Evolutionary conservation across 1,140 invertebrate genomes (phyloP).

Genomic region (Hypothenemus hampei): DNA sequence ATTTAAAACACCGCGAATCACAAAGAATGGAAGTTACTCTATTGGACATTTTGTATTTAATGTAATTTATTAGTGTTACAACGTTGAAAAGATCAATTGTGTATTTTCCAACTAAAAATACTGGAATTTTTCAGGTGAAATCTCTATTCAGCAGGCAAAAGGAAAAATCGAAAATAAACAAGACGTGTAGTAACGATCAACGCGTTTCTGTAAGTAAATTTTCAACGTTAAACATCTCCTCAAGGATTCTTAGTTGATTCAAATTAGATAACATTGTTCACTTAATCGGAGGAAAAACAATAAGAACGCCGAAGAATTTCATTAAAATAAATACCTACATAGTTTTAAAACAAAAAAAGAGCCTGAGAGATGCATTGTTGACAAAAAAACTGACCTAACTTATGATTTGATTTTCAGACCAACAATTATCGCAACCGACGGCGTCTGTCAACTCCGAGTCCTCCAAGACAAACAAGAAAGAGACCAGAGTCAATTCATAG

Average conservation of each 20-base stretch:
- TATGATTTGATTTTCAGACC: neutral
- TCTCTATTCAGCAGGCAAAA: constrained; percentile 47
- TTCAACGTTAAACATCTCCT: neutral
- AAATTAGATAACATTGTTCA: neutral
- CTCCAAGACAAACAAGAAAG: constrained; percentile 40
- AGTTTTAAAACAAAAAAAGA: no score
- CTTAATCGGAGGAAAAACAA: no score
- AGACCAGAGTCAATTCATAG: constrained; percentile 31
- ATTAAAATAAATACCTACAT: no score
- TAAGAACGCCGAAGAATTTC: neutral
- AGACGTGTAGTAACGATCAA: neutral
- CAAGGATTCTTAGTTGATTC: neutral
- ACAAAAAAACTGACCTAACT: no score
- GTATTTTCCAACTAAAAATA: no score
- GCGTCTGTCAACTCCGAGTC: constrained; percentile 66
- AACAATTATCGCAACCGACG: constrained; percentile 54
- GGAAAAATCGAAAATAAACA: no score
- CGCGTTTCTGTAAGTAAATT: neutral
- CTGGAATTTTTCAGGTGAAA: constrained; percentile 47
- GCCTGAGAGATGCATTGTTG: no score
- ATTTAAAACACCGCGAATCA: no score
- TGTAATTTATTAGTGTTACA: no score
- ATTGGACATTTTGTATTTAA: no score
- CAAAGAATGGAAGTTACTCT: no score
- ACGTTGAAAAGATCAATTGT: no score